phyloP scores from a whole-genome alignment of 2,888 invertebrate genomes.

The Periphyllus acericola region DNA sequence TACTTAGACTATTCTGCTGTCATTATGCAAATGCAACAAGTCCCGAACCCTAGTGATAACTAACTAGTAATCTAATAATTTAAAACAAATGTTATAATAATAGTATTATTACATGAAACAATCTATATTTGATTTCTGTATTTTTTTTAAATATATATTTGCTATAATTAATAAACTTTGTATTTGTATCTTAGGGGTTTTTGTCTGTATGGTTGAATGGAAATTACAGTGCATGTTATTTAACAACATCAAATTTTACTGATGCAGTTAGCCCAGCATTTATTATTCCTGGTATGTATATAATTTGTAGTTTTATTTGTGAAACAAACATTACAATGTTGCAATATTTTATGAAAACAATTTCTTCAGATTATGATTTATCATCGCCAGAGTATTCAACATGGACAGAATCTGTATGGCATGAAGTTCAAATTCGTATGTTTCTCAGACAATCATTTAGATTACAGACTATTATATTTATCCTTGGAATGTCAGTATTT shows the following conservation, averaged over 20 bases:
- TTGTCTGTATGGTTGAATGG: conserved; percentile 73
- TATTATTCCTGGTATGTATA: conserved; percentile 73
- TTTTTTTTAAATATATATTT: neutral
- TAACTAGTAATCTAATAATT: too few species aligned
- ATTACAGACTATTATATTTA: conserved; percentile 68
- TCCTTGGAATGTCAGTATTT: conserved; percentile 70
- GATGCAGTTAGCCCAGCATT: conserved; percentile 87
- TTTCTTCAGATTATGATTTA: conserved; percentile 78
- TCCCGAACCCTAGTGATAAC: too few species aligned
- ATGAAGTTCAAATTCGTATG: conserved; percentile 77
- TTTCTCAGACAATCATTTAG: conserved; percentile 76
- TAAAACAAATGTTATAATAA: too few species aligned
- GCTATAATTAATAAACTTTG: neutral
- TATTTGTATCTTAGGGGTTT: conserved; percentile 67
- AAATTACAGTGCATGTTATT: conserved; percentile 78
- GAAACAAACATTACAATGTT: neutral
- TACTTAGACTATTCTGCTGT: too few species aligned
- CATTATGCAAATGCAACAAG: too few species aligned
- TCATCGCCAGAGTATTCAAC: conserved; percentile 81
- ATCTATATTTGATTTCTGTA: neutral
- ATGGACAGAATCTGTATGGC: conserved; percentile 92
- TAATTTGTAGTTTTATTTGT: neutral
- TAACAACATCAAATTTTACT: conserved; percentile 73
- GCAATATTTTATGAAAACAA: neutral
- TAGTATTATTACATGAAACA: neutral